These are phyloP conservation scores for Ptychobarbus kaznakovi DNA, from an alignment of 2,797 vertebrate species.

Conservation along the genomic window DNA sequence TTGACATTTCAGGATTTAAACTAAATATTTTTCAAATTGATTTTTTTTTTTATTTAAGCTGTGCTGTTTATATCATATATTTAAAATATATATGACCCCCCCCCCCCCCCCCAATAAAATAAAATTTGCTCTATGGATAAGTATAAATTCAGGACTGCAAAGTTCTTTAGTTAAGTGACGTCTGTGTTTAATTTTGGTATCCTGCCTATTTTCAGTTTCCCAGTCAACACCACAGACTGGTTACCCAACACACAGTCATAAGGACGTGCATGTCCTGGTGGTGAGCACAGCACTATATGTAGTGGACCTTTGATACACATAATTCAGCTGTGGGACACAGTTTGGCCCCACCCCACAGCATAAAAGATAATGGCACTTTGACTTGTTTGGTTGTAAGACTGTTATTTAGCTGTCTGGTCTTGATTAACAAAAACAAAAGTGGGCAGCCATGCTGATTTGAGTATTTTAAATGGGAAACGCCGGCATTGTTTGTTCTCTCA, in stretches of 20 bases:
- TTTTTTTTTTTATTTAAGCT: background rate
- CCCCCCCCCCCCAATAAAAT: accelerated
- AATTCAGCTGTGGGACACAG: conserved; percentile 27
- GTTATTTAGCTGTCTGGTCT: conserved; percentile 61
- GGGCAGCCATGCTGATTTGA: conserved; percentile 57
- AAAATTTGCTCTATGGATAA: background rate
- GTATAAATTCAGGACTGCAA: background rate
- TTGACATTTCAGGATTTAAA: background rate
- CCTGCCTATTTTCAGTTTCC: conserved; percentile 48
- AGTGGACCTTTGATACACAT: conserved; percentile 32
- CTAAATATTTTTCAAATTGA: background rate
- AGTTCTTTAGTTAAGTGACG: background rate
- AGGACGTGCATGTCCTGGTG: conserved; percentile 3
- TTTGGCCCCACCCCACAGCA: conserved; percentile 35
- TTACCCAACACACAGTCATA: conserved; percentile 40
- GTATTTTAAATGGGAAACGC: conserved; percentile 52
- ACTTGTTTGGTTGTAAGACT: conserved; percentile 46
- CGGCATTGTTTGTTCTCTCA: conserved; percentile 47
- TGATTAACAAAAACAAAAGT: conserved; percentile 71
- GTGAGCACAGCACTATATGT: conserved; percentile 22
- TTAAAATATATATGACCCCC: background rate
- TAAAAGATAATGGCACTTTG: conserved; percentile 34
- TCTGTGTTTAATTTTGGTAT: conserved; percentile 34
- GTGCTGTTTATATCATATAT: background rate
- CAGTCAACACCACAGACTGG: conserved; percentile 46